Evolutionary conservation across 2,888 invertebrate genomes (phyloP), one percentile per base, ranked within the genome.

Genomic region (Synergus umbraculus): DNA sequence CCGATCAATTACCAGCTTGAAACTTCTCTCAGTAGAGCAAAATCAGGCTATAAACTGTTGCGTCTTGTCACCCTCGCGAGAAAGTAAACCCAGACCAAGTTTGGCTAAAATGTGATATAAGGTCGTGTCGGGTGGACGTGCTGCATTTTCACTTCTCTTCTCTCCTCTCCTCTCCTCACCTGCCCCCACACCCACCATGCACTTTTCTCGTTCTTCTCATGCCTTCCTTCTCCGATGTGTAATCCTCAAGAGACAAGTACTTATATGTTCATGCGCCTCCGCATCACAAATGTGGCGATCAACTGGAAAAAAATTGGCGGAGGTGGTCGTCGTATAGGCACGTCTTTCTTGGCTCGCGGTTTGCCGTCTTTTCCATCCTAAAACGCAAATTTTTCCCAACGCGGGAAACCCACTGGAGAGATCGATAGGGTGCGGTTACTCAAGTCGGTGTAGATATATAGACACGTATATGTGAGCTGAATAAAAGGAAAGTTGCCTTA

Each of bases 191-290:
- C 79, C 77, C 83, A 67, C 66, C 29, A 37, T 37, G 41, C 49
- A 58, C 58, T 76, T 60, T 67, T 29, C 77, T 76, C 66, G 60
- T 58, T 22, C 22, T 22, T 22, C 22, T 22, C 22, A 22, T 41
- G 54, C n/a, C 69, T 81, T 79, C 81, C 80, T 78, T 79, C 58
- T 54, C 78, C 13, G 65, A 22, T 54, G 69, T 73, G 69, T 43
- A 77, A 41, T 64, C 73, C 76, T 22, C 76, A 76, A 63, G 76
- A 81, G 76, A 83, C 83, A 84, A 84, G 87, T 86, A 87, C 87
- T 87, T 88, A 88, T 86, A 88, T 86, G 87, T 87, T 83, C 87
- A 87, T 81, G 86, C 81, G 64, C 67, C 77, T 76, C 69, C 86
- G 82, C 81, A 79, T 79, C 82, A 81, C 82, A 81, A 80, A 58